Percentiles rank a stretch among this genome's conserved stretches.
Conservation (phyloP, 1,140 invertebrate species). For the Colletes gigas region DNA sequence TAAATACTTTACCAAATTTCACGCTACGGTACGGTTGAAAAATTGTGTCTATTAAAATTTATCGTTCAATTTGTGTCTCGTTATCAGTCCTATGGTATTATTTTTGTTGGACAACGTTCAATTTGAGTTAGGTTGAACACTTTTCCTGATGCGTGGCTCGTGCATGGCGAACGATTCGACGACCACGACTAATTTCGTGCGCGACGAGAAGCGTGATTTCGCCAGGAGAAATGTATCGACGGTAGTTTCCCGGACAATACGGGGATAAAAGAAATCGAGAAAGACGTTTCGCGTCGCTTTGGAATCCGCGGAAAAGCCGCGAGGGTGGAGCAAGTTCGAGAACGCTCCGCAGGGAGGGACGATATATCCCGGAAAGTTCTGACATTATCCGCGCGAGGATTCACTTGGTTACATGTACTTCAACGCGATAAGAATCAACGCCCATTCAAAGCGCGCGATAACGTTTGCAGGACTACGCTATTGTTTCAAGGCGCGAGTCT, state of each 20-base stretch:
- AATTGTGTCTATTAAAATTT: too few species aligned
- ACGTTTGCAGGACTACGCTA: conserved; percentile 48
- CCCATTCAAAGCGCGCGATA: conserved; percentile 63
- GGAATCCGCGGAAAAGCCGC: neutral
- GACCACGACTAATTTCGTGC: too few species aligned
- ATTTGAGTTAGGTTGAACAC: too few species aligned
- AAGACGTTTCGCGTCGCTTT: neutral
- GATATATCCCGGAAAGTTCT: conserved; percentile 62
- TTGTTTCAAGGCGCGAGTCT: conserved; percentile 58
- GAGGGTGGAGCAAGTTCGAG: neutral
- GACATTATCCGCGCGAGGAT: conserved; percentile 62
- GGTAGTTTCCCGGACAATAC: neutral
- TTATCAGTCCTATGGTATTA: too few species aligned
- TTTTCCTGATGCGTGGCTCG: too few species aligned
- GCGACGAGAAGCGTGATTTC: neutral
- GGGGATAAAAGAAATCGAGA: conserved; percentile 4
- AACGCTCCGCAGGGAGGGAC: conserved; percentile 34
- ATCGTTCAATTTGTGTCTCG: too few species aligned
- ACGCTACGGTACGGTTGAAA: too few species aligned
- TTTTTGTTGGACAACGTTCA: too few species aligned
- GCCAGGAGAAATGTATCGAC: neutral
- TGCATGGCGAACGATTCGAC: too few species aligned
- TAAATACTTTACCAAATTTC: too few species aligned
- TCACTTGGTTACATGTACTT: conserved; percentile 59
- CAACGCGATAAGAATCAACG: conserved; percentile 64